Evolutionary conservation across 2,113 vertebrate genomes (phyloP).

Genomic region (Cephalopholis sonnerati): DNA sequence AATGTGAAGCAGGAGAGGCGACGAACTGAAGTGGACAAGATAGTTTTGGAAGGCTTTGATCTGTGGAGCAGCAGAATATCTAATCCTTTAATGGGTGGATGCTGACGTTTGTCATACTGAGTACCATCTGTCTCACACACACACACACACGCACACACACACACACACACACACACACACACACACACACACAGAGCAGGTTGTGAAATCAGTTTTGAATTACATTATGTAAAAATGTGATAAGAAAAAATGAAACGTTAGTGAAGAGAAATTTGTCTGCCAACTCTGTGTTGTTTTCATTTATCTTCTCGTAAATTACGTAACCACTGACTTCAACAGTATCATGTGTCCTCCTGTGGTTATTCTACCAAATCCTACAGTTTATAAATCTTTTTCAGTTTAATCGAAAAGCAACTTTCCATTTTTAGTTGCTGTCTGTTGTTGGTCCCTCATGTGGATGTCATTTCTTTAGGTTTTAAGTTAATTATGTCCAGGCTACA

Average conservation of each 20-base stretch:
- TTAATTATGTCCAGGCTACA: slow-evolving; percentile 4
- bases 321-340: slow-evolving; percentile 2
- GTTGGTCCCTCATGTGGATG: slow-evolving; percentile 19
- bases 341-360: slow-evolving; percentile 1
- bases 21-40: slow-evolving; percentile 27
- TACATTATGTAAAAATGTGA: not conserved
- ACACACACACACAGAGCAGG: slow-evolving; percentile 1
- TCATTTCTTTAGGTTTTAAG: slow-evolving; percentile 10
- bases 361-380: not conserved
- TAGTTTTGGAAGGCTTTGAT: slow-evolving; percentile 52
- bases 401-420: not conserved
- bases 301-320: slow-evolving; percentile 7
- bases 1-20: slow-evolving; percentile 14
- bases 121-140: slow-evolving; percentile 50
- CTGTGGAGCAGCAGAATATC: slow-evolving; percentile 38
- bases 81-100: slow-evolving; percentile 70
- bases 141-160: slow-evolving; percentile 9
- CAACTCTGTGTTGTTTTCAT: not conserved
- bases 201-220: slow-evolving; percentile 7
- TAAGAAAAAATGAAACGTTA: not conserved
- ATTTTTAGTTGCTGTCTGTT: not conserved
- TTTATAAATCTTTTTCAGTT: not conserved
- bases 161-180: slow-evolving; percentile 32
- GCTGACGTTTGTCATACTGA: slow-evolving; percentile 25
- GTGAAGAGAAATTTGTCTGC: not conserved